Conservation (phyloP, 1,140 invertebrate species). For the Schlechtendalia chinensis region DNA sequence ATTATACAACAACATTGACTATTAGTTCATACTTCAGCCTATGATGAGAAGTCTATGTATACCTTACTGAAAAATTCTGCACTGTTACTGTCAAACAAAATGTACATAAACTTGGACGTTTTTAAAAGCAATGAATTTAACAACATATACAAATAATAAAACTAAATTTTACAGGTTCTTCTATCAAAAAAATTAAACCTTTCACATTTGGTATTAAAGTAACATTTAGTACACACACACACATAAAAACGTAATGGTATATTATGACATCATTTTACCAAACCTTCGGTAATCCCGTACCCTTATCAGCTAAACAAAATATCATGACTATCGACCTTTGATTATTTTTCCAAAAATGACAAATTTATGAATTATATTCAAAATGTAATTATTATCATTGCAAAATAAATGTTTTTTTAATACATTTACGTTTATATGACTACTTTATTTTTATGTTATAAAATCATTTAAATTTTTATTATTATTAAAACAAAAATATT, state of each 20-base stretch:
- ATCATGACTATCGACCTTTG: too few species aligned
- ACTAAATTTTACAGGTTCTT: neutral
- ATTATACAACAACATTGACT: neutral
- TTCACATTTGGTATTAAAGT: neutral
- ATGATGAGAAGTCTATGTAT: neutral
- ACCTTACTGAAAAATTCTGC: neutral
- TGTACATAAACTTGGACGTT: too few species aligned
- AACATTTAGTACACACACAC: too few species aligned
- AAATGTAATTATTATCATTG: too few species aligned
- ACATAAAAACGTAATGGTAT: too few species aligned
- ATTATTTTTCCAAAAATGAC: too few species aligned
- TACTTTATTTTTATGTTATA: too few species aligned
- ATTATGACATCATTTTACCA: slow-evolving; percentile 3
- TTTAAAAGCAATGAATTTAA: neutral
- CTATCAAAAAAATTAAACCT: neutral
- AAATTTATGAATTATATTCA: too few species aligned
- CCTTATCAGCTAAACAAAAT: neutral
- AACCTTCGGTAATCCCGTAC: neutral
- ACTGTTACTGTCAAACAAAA: neutral
- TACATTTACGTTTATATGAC: too few species aligned
- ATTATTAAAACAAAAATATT: too few species aligned
- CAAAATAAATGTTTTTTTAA: too few species aligned
- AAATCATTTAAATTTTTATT: too few species aligned
- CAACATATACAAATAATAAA: neutral
- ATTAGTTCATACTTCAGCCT: neutral